Evolutionary conservation across 2,113 vertebrate species (phyloP).

Genomic region (Lophius piscatorius): DNA sequence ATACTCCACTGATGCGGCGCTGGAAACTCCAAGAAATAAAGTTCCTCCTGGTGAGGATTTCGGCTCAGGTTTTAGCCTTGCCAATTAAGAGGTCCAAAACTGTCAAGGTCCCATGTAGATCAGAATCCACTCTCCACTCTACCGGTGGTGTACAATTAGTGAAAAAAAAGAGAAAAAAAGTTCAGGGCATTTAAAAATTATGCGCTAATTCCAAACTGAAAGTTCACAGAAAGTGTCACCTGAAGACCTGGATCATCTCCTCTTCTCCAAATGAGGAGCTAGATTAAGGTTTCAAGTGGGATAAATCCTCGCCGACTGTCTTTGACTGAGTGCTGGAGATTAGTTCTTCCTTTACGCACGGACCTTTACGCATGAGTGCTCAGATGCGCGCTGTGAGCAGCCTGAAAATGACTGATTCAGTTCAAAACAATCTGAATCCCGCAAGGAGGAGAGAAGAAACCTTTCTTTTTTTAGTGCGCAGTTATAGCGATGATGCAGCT

Average conservation of each 20-base stretch:
- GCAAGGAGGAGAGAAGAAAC: neutral
- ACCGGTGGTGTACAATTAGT: too few relatives aligned
- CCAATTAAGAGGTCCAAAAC: conserved; percentile 57
- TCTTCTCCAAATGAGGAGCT: conserved; percentile 17
- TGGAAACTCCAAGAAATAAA: conserved; percentile 63
- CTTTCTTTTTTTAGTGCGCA: conserved; percentile 8
- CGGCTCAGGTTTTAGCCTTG: conserved; percentile 30
- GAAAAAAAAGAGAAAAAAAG: conserved; percentile 4
- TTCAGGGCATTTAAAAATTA: conserved; percentile 30
- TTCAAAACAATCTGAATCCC: conserved; percentile 1
- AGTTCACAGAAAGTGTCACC: conserved; percentile 51
- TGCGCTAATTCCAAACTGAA: conserved; percentile 48
- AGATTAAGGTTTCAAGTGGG: conserved; percentile 18
- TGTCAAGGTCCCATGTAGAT: conserved; percentile 33
- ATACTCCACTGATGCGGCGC: conserved; percentile 71
- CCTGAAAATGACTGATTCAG: neutral
- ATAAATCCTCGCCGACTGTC: conserved; percentile 33
- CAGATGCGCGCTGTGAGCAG: conserved; percentile 7
- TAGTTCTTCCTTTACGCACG: conserved; percentile 48
- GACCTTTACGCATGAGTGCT: conserved; percentile 43
- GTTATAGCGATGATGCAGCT: conserved; percentile 29
- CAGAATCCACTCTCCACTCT: conserved; percentile 27
- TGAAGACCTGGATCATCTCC: conserved; percentile 44
- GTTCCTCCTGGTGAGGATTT: conserved; percentile 61
- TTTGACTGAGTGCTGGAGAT: conserved; percentile 1